phyloP scores from a whole-genome alignment of 2,797 vertebrate genomes.

The Neosilurus hyrtlii region DNA sequence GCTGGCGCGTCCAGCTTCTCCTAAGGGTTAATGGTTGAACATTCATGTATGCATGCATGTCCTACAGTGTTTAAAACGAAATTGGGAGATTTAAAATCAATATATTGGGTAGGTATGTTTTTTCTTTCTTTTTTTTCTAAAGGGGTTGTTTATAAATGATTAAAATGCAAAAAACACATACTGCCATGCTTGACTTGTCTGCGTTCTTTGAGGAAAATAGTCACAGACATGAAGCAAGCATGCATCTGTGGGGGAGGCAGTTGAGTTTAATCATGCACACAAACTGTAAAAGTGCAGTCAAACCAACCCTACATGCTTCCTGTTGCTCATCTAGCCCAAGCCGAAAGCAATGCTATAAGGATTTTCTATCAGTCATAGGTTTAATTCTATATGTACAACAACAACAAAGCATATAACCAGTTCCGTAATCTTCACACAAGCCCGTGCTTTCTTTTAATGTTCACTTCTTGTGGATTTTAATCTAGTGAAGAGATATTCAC shows the following conservation, averaged over 20 bases:
- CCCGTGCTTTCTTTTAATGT: not conserved
- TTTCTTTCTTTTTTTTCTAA: too few relatives aligned
- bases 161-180: not conserved
- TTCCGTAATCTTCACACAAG: not conserved
- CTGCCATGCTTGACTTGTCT: not conserved
- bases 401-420: not conserved
- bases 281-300: not conserved
- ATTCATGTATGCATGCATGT: too few relatives aligned
- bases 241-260: conserved; percentile 9
- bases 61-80: not conserved
- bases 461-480: conserved; percentile 18
- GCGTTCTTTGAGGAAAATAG: not conserved
- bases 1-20: too few relatives aligned
- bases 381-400: conserved; percentile 9
- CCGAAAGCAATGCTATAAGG: not conserved
- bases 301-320: conserved; percentile 39
- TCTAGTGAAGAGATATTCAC: not conserved
- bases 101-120: too few relatives aligned
- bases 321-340: conserved; percentile 26
- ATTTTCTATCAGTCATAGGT: conserved; percentile 13
- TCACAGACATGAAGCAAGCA: not conserved
- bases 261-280: not conserved
- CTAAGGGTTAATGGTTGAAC: too few relatives aligned
- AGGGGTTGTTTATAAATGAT: not conserved
- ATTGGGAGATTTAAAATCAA: not conserved